Base-by-base conservation (phyloP, 2,797 vertebrate genomes). In the Siniperca scherzeri region DNA sequence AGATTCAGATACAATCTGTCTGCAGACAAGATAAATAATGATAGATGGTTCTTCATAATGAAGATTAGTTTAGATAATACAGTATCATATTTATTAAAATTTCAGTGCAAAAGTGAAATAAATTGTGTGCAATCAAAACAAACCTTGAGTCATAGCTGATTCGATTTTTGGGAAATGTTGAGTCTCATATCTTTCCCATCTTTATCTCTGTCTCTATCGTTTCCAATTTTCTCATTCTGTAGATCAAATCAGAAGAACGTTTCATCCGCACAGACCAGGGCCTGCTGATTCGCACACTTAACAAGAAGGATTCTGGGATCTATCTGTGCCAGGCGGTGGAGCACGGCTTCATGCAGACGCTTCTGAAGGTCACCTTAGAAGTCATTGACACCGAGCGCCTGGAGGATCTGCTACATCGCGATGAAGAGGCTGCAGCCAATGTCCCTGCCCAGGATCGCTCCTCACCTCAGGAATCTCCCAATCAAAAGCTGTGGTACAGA, bases 321-420 rank as follows among this genome's bases (percentile, higher is more conserved):
- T 99, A 99, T 87, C 95, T 97, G 77, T 99, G 99, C 90, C 98
- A 97, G 36, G 97, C 98, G 0, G 97, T 99, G 74, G 99, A 99
- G 78, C 99, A 99, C 1, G 98, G 99, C 59, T 99, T 99, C 94
- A 97, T 99, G 93, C 99, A 99, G 91, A 98, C 96, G 0, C 95
- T 99, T 46, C 96, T 99, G 13, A 98, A 97, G 87, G 98, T 99
- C 80, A 98, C 96, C 57, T 89, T 99, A 27, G 97, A 99, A 87
- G 96, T 99, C 75, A 99, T 99, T n/a, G 97, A 98, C 73, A 94
- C 96, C 0, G 97, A 98, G 21, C 97, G 97, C 77, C 94, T 99
- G 84, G 98, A 98, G 81, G 97, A 98, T 68, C 95, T 99, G 59
- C 95, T 99, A 27, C 97, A 97, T 74, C 97, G 95, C n/a, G 95